Conservation (phyloP, 2,888 invertebrate species). For the Crocallis elinguaria region DNA sequence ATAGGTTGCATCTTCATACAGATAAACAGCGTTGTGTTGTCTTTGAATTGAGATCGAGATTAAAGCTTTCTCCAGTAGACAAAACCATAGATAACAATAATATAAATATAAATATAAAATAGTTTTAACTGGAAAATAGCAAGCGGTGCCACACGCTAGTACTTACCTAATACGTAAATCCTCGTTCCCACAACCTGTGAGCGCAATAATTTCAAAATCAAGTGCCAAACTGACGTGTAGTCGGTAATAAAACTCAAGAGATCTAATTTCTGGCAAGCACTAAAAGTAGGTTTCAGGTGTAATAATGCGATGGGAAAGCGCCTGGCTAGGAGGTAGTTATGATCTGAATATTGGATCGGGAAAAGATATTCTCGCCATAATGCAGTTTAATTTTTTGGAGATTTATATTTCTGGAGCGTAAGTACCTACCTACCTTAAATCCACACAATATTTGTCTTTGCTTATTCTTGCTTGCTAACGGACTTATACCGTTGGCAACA, state of each 20-base stretch:
- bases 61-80: too few relatives aligned
- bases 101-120: too few relatives aligned
- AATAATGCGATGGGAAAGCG: conserved; percentile 1
- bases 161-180: too few relatives aligned
- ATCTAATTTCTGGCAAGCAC: conserved; percentile 9
- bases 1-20: too few relatives aligned
- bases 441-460: neutral
- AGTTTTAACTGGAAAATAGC: too few relatives aligned
- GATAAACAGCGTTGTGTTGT: too few relatives aligned
- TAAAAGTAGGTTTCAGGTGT: conserved; percentile 4
- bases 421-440: too few relatives aligned
- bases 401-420: conserved; percentile 7
- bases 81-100: too few relatives aligned
- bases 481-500: neutral
- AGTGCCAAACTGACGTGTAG: neutral
- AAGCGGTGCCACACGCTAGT: too few relatives aligned
- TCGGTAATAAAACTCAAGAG: conserved; percentile 9
- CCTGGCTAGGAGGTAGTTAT: neutral
- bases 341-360: conserved; percentile 11
- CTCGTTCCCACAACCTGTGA: neutral
- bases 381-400: conserved; percentile 11
- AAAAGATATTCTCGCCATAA: neutral
- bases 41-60: too few relatives aligned
- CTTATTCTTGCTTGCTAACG: neutral
- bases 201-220: neutral